phyloP scores from a whole-genome alignment of 1,140 invertebrate genomes.

The Bombus terrestris region DNA sequence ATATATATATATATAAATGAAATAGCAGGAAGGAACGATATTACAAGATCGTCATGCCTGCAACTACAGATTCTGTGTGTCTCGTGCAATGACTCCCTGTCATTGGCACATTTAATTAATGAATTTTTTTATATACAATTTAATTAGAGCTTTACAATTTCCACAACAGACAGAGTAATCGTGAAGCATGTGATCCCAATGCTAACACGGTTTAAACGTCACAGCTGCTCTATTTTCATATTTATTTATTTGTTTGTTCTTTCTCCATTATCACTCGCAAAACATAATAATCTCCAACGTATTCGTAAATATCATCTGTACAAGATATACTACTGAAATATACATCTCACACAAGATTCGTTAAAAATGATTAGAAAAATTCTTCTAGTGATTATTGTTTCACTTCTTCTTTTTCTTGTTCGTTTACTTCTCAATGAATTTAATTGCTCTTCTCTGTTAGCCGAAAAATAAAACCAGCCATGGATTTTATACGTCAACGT shows the following conservation, averaged over 20 bases:
- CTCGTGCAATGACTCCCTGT: conserved; percentile 47
- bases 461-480: conserved; percentile 62
- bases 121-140: conserved; percentile 71
- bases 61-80: conserved; percentile 49
- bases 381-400: conserved; percentile 31
- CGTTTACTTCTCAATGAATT: conserved; percentile 16
- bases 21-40: conserved; percentile 40
- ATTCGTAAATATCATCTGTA: conserved; percentile 60
- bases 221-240: conserved; percentile 43
- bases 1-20: conserved; percentile 39
- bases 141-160: conserved; percentile 62
- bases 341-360: conserved; percentile 65
- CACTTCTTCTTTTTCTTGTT: not conserved
- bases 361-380: conserved; percentile 59
- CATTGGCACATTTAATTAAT: conserved; percentile 54
- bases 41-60: conserved; percentile 57
- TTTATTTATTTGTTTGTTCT: conserved; percentile 7
- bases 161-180: conserved; percentile 19
- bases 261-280: conserved; percentile 32
- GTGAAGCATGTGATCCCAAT: conserved; percentile 38
- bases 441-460: conserved; percentile 17
- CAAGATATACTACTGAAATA: conserved; percentile 66
- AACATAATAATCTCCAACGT: conserved; percentile 48
- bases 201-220: conserved; percentile 22
- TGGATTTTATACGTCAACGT: conserved; percentile 65